Base-by-base conservation (phyloP, 2,113 vertebrate species). In the Apistogramma diplotaenia region DNA sequence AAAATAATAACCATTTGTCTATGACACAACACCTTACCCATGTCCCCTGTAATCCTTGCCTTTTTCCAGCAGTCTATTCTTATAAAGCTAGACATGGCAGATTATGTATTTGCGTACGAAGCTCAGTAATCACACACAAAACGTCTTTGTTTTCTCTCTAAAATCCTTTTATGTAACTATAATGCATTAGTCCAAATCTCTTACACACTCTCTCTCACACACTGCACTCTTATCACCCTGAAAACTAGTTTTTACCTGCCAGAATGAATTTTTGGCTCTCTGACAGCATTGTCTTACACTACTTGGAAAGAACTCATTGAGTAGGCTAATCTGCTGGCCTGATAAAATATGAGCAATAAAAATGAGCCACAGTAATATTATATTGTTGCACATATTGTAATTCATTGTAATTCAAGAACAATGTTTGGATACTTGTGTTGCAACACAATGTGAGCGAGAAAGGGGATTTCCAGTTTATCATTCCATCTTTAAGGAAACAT, bases 91-190 rank as follows among this genome's bases (percentile, higher is more conserved):
- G 51, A 81, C 46, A 74, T 31, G 43, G 57, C 54, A 76, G 76
- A 82, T 87, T 82, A 78, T 58, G 70, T 75, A 46, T 90, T 87
- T 77, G 31, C 2, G 8, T 60, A 65, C 40, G 61, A 88, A 79
- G 82, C 79, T 72, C 15, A 40, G 53, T 89, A 85, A 87, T 85
- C 85, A 12, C 74, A 81, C 78, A 84, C 11, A 80, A 76, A 74
- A 53, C 5, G 9, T 21, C 85, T 86, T 91, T 91, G 84, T 86
- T 83, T 84, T 74, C 59, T 9, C 56, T 8, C 25, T 31, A 79
- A 70, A 87, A 89, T 88, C 70, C 74, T 23, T 86, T 93, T 89
- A 89, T 81, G 78, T 83, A 93, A 93, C 65, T 76, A 35, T 23
- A 78, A 76, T 75, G 57, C 55, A 76, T 84, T 85, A 55, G 57